phyloP scores from a whole-genome alignment of 2,113 vertebrate genomes.

The Sclerurus mexicanus region DNA sequence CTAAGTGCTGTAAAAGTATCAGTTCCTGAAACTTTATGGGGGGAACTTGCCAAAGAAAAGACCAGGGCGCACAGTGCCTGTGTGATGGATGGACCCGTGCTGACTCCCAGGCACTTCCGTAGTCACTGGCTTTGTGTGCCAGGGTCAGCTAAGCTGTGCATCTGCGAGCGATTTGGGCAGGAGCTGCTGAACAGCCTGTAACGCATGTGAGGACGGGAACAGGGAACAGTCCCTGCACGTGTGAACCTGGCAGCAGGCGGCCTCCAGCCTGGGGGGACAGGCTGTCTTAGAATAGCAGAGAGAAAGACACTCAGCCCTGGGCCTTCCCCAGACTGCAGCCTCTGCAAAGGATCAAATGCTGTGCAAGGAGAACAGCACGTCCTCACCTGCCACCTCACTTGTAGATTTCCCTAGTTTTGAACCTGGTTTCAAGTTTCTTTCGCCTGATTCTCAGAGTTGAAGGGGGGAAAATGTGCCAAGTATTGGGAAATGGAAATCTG shows the following conservation, averaged over 20 bases:
- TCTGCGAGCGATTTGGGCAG: neutral
- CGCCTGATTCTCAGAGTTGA: neutral
- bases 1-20: neutral
- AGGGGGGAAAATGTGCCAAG: neutral
- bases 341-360: neutral
- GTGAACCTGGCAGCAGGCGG: neutral
- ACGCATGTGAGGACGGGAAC: neutral
- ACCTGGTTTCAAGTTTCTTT: neutral
- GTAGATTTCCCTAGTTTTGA: neutral
- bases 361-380: neutral
- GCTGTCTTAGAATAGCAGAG: neutral
- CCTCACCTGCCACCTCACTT: neutral
- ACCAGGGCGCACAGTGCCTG: neutral
- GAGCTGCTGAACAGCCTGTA: neutral
- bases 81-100: neutral
- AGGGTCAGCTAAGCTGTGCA: neutral
- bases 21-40: neutral
- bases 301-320: neutral
- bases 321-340: neutral
- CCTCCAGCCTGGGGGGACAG: neutral
- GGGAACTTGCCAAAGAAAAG: neutral
- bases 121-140: rapidly evolving
- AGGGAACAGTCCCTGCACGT: neutral
- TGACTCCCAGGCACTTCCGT: neutral
- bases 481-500: neutral